A percentile compares a stretch with the other conserved stretches of the same genome.
Evolutionary conservation across 2,888 invertebrate genomes (phyloP).

Genomic region (Eupeodes latifasciatus): DNA sequence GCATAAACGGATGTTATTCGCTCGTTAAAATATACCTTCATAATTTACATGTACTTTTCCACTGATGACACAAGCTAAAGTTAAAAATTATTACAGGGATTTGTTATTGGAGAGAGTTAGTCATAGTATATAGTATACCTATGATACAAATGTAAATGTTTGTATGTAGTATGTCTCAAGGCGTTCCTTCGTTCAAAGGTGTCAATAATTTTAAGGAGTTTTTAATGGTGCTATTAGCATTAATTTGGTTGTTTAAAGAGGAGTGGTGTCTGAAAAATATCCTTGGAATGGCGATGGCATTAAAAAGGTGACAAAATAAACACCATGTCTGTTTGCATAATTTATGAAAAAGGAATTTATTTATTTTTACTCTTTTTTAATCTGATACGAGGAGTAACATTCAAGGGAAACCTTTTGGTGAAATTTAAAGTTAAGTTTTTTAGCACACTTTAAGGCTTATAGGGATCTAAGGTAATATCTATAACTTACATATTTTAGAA

Average conservation of each 20-base stretch:
- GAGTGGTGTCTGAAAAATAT: constrained; percentile 9
- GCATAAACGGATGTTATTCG: constrained; percentile 54
- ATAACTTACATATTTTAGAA: no score
- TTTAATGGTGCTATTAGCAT: constrained; percentile 43
- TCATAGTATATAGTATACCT: not conserved
- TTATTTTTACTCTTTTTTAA: not conserved
- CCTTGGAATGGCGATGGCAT: not conserved
- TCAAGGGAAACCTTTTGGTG: no score
- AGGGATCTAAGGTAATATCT: no score
- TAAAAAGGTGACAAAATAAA: constrained; percentile 29
- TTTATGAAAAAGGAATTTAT: not conserved
- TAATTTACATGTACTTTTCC: not conserved
- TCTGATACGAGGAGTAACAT: no score
- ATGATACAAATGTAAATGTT: not conserved
- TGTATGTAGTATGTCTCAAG: not conserved
- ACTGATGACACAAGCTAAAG: not conserved
- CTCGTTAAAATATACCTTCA: constrained; percentile 50
- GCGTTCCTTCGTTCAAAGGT: not conserved
- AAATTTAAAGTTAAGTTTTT: not conserved
- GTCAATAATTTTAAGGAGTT: constrained; percentile 32
- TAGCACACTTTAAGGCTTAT: no score
- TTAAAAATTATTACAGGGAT: constrained; percentile 1
- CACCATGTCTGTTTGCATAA: not conserved
- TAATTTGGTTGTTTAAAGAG: constrained; percentile 12
- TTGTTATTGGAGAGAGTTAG: not conserved